These are phyloP conservation scores for Conus ventricosus DNA, from an alignment of 1,140 invertebrate genomes.

Conservation along the genomic window DNA sequence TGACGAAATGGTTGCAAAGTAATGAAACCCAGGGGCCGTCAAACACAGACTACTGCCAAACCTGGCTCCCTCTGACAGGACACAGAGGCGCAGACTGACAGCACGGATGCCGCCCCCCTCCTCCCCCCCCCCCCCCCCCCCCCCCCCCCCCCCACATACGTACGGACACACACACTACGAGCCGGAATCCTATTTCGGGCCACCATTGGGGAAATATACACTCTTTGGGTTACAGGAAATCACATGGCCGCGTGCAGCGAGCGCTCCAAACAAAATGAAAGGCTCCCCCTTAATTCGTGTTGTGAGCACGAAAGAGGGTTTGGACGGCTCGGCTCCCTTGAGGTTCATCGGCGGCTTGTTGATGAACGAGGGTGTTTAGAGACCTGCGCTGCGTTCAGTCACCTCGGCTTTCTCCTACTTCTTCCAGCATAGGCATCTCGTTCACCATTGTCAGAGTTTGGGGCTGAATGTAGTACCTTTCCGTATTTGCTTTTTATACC, in stretches of 20 bases:
- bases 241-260: background rate
- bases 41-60: too few species aligned
- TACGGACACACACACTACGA: too few species aligned
- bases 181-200: too few species aligned
- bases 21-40: too few species aligned
- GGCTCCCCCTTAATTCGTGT: background rate
- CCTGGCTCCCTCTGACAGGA: background rate
- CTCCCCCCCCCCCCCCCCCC: too few species aligned
- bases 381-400: background rate
- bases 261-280: background rate
- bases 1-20: too few species aligned
- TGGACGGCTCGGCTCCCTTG: background rate
- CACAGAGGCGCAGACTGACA: background rate
- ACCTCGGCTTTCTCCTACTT: too few species aligned
- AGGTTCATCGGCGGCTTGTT: background rate
- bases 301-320: background rate
- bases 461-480: too few species aligned
- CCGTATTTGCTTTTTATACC: too few species aligned
- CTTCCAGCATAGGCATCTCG: too few species aligned
- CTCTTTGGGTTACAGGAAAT: background rate
- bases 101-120: background rate
- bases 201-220: background rate
- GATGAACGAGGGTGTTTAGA: background rate
- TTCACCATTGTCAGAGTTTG: too few species aligned
- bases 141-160: background rate